Evolutionary conservation across 2,113 vertebrate genomes (phyloP), one percentile per base, ranked within the genome.

Genomic region (Grus americana): DNA sequence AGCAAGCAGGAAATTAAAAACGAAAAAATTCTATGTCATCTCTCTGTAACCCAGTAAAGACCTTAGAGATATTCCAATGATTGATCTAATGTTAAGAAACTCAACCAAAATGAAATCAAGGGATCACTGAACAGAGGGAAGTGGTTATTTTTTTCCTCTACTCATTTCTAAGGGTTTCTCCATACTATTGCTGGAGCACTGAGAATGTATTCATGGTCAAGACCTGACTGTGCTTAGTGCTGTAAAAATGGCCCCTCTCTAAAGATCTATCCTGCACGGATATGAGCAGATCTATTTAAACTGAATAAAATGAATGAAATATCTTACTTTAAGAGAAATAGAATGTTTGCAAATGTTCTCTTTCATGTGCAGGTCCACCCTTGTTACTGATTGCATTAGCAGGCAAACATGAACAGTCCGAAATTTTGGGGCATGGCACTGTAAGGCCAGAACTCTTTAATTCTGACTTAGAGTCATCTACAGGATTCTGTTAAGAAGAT

Each of bases 41-140:
- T 73, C 38, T 40, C 58, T 88, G 66, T 38, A 80, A 58, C 3
- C 4, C 57, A 42, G 26, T 26, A 23, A 57, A 73, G 26, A 40
- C 18, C 42, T 62, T 58, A 68, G 11, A 79, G 24, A 22, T 11
- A 72, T 11, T 30, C 23, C 27, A 59, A 12, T 11, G 11, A 65
- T 9, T 0, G 0, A 29, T 6, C 23, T 38, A 32, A 21, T 29
- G 7, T 36, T 74, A n/a, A 58, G 49, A 85, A 88, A 66, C 4
- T 24, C 57, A 29, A 85, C 18, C 27, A 42, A 36, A 78, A 42
- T 47, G 15, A 78, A 66, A 54, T 27, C 10, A 74, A 50, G 21
- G 4, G 10, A 73, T 61, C 32, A 32, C 4, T 32, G 40, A 46
- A 44, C 7, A 61, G 34, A 18, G 10, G 27, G 36, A 92, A 84